These are phyloP conservation scores for Scaptomyza flava DNA, from an alignment of 2,888 invertebrate genomes.

Conservation along the genomic window DNA sequence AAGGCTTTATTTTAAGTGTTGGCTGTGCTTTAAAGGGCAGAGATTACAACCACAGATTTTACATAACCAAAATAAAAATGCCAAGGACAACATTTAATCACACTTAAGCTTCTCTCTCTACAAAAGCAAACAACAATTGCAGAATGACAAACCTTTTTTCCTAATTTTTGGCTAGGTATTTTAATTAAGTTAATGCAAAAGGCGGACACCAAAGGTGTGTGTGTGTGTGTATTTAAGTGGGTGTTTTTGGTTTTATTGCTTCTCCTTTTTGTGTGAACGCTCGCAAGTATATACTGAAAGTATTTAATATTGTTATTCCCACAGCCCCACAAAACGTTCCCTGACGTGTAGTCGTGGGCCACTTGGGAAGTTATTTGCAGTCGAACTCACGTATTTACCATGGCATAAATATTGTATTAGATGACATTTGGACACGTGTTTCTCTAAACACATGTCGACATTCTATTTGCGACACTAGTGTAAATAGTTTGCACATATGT, in stretches of 20 bases:
- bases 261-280: neutral
- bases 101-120: conserved; percentile 8
- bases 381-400: conserved; percentile 17
- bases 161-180: conserved; percentile 21
- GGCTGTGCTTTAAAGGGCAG: conserved; percentile 10
- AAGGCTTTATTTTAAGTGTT: neutral
- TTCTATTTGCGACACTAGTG: conserved; percentile 44
- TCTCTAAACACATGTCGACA: conserved; percentile 28
- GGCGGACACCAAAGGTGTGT: conserved; percentile 6
- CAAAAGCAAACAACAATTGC: conserved; percentile 8
- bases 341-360: neutral
- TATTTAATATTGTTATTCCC: conserved; percentile 24
- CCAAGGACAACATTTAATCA: conserved; percentile 33
- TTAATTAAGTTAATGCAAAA: conserved; percentile 65
- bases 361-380: conserved; percentile 15
- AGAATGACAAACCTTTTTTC: neutral
- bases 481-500: conserved; percentile 42
- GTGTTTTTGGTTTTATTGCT: conserved; percentile 14
- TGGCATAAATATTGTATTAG: conserved; percentile 38
- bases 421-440: conserved; percentile 31
- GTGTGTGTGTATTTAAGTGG: neutral
- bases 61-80: conserved; percentile 2
- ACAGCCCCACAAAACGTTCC: conserved; percentile 19
- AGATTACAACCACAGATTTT: neutral
- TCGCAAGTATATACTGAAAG: conserved; percentile 31